Evolutionary conservation across 1,140 invertebrate genomes (phyloP), one percentile per base, ranked within the genome.

Genomic region (Lerema accius): DNA sequence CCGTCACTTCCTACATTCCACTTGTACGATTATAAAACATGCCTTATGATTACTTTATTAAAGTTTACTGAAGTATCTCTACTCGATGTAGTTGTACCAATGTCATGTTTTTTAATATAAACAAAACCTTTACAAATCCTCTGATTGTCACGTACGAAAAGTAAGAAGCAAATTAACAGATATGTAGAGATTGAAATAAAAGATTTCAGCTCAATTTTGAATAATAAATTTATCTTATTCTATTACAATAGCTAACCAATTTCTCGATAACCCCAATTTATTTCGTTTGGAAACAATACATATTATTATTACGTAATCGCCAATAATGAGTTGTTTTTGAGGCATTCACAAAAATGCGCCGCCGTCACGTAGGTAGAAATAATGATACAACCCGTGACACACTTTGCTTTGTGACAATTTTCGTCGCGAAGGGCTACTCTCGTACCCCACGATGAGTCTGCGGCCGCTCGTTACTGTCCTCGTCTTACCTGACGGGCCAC

Each of bases 381-480:
- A 86, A 89, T 90, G 84, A 86, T 83, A 80, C 59, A 65, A 68
- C 68, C 64, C 75, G 78, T 89, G 79, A 86, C 84, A 86, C 72
- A 86, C 59, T 86, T 82, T 85, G 74, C 73, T 76, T 72, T 78
- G 80, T 88, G 80, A 81, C 84, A 87, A 87, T 87, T 82, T 86
- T 80, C 71, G 78, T 69, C 59, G 72, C 80, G 70, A 83, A 80
- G 83, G 83, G 80, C 83, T 86, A 81, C 76, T 88, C 82, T 80
- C 62, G 67, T 65, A 65, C 67, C 71, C 78, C 74, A 70, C 78
- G 82, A 85, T 80, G 84, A 81, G 78, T 76, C 67, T 80, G 73
- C 75, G 76, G 73, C 74, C 77, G 83, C 88, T 90, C 86, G 88
- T 90, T 90, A 90, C 82, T 78, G 80, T 82, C 76, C 68, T 71